Conservation (phyloP, 2,113 vertebrate genomes). For the Mus spicilegus region DNA sequence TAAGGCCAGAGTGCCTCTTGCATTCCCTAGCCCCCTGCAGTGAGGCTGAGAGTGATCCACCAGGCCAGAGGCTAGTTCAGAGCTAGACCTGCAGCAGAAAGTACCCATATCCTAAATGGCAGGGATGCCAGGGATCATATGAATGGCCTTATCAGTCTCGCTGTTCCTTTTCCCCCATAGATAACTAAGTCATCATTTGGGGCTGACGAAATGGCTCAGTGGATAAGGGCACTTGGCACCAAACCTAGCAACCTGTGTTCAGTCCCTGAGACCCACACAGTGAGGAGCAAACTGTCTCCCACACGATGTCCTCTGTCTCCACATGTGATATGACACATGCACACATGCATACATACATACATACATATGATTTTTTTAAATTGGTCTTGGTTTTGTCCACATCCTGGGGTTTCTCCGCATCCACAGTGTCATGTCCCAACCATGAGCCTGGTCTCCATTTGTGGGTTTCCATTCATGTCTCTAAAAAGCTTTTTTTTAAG, state of each 20-base stretch:
- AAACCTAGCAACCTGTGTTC: not conserved
- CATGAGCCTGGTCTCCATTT: too few species aligned
- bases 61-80: not conserved
- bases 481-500: not conserved
- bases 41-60: not conserved
- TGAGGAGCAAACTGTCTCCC: not conserved
- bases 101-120: not conserved
- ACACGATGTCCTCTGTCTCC: not conserved
- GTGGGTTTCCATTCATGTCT: not conserved
- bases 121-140: not conserved
- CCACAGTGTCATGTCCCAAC: not conserved
- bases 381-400: not conserved
- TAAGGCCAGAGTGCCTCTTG: not conserved
- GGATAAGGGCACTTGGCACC: not conserved
- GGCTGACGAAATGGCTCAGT: not conserved
- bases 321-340: not conserved
- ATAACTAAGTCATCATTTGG: not conserved
- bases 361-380: not conserved
- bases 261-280: not conserved
- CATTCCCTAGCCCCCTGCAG: not conserved
- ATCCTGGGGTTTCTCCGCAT: not conserved
- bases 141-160: not conserved
- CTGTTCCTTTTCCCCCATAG: not conserved
- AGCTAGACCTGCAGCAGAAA: not conserved
- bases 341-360: too few species aligned